Evolutionary conservation across 2,888 invertebrate genomes (phyloP), one percentile per base, ranked within the genome.

Genomic region (Amiota mariae): DNA sequence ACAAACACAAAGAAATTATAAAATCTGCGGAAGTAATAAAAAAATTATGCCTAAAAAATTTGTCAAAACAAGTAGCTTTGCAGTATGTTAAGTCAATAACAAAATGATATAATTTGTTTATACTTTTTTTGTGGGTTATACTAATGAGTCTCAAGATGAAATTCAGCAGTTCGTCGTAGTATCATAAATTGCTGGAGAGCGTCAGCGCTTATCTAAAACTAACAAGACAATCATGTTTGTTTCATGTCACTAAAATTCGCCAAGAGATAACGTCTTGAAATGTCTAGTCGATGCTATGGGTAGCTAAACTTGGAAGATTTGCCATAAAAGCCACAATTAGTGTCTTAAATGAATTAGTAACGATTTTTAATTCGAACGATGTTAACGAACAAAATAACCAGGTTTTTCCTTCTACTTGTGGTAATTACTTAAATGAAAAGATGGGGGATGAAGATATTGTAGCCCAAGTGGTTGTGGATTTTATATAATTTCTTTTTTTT

Each of bases 281-380:
- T 6, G 8, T 36, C 36, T 36, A 36, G 6, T 6, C 8, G 36
- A 36, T 36, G 4, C 36, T 36, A 36, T 6, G 36, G 36, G 24
- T 24, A 6, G 36, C 36, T 6, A 48, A 56, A 12, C 8, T 64
- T 63, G 47, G 75, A 73, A 75, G 78, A 75, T 79, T 86, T 82
- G 61, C 85, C 81, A 89, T 89, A 89, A 85, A 89, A 88, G 80
- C 81, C 74, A 6, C 3, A 10, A 15, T n/a, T 66, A 20, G n/a
- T 15, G 51, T 70, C 67, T 57, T 71, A 70, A 78, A 57, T 57
- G 72, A 75, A 80, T 82, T 84, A 89, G 89, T 89, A 88, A 89
- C 89, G 88, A 89, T 84, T 81, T 79, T 82, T 68, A 79, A 82
- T 84, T 88, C 89, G 89, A 89, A 84, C 85, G 87, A 88, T 88